Percentiles rank a stretch among this genome's conserved stretches.
Evolutionary conservation across 2,113 vertebrate species (phyloP).

Genomic region (Seriola aureovittata): DNA sequence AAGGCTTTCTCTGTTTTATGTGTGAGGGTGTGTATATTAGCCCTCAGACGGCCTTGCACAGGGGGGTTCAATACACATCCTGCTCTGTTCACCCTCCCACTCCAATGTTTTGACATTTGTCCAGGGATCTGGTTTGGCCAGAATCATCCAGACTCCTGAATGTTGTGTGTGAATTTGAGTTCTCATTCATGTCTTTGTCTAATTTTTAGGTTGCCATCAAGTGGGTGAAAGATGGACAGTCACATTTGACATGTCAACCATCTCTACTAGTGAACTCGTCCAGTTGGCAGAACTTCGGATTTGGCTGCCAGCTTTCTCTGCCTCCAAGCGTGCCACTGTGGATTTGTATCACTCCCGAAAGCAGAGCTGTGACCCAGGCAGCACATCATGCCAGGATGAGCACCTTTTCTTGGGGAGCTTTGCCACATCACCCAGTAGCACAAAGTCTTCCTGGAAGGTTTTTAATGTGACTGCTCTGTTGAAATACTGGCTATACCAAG

Average conservation of each 20-base stretch:
- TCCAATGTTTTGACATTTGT: slow-evolving; percentile 80
- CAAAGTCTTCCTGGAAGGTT: slow-evolving; percentile 86
- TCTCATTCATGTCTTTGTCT: slow-evolving; percentile 16
- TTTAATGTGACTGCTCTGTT: slow-evolving; percentile 88
- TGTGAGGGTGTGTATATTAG: slow-evolving; percentile 85
- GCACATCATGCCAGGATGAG: slow-evolving; percentile 62
- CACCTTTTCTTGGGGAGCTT: slow-evolving; percentile 86
- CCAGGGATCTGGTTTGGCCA: slow-evolving; percentile 49
- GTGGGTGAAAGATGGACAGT: slow-evolving; percentile 84
- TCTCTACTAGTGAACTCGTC: slow-evolving; percentile 84
- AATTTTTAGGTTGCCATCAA: slow-evolving; percentile 84
- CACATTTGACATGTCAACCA: slow-evolving; percentile 90
- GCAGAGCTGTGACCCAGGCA: slow-evolving; percentile 53
- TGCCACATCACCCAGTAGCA: slow-evolving; percentile 45
- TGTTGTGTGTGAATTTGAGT: slow-evolving; percentile 26
- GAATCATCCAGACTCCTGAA: slow-evolving; percentile 32
- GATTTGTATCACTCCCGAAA: slow-evolving; percentile 87
- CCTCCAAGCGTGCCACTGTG: slow-evolving; percentile 69
- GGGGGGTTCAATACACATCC: slow-evolving; percentile 85
- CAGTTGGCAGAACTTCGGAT: slow-evolving; percentile 88
- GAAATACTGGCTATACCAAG: slow-evolving; percentile 84
- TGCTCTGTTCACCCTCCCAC: slow-evolving; percentile 67
- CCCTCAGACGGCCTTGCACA: slow-evolving; percentile 82
- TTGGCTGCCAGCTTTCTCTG: slow-evolving; percentile 72
- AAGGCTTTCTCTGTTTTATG: slow-evolving; percentile 84